Evolutionary conservation across 2,797 vertebrate species (phyloP).

Genomic region (Gambusia yucatana): DNA sequence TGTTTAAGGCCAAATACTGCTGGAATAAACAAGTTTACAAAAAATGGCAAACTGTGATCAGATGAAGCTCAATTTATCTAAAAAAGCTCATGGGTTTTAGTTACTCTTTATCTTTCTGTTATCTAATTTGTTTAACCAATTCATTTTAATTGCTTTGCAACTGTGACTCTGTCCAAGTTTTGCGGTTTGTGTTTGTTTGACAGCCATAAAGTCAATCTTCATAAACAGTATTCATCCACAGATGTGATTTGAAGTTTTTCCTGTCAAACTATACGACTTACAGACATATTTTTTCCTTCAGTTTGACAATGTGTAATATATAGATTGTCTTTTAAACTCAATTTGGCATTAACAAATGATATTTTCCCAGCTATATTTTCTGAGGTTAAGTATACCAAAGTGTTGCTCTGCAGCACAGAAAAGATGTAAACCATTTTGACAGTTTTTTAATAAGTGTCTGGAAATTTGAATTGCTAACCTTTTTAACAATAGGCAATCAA

Average conservation of each 20-base stretch:
- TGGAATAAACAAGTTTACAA: too few relatives aligned
- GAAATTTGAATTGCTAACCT: slow-evolving; percentile 16
- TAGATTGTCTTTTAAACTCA: slow-evolving; percentile 3
- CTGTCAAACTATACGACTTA: background rate
- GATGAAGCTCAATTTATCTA: background rate
- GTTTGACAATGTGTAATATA: slow-evolving; percentile 13
- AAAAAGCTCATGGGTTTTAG: too few relatives aligned
- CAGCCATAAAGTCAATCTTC: background rate
- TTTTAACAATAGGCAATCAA: slow-evolving; percentile 48
- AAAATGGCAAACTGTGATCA: background rate
- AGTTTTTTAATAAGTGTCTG: slow-evolving; percentile 30
- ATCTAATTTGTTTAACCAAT: background rate
- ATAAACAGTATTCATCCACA: background rate
- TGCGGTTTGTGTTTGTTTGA: background rate
- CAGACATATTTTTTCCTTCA: background rate
- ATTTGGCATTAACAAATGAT: slow-evolving; percentile 9
- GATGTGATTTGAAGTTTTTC: background rate
- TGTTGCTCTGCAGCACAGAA: slow-evolving; percentile 17
- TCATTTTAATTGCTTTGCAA: background rate
- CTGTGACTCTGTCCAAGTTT: background rate
- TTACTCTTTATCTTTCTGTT: background rate
- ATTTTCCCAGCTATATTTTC: slow-evolving; percentile 12
- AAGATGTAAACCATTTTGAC: slow-evolving; percentile 9
- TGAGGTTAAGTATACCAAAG: slow-evolving; percentile 19
- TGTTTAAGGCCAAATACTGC: background rate